Percentiles rank a stretch among this genome's conserved stretches.
These are phyloP conservation scores for Morpho deidamia DNA, from an alignment of 2,888 invertebrate genomes.

Conservation along the genomic window DNA sequence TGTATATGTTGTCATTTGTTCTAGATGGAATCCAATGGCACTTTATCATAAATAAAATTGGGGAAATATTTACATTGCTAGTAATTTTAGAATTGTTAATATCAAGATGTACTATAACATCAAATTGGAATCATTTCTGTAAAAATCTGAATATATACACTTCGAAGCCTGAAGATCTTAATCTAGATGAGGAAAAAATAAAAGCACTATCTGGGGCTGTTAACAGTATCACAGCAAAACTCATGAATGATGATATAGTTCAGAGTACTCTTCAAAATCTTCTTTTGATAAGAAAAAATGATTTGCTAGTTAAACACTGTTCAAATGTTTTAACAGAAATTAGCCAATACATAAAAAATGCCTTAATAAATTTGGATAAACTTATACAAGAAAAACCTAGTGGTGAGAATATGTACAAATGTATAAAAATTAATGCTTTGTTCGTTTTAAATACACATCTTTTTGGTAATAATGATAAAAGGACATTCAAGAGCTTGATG, in stretches of 20 bases:
- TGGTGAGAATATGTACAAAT: constrained; percentile 74
- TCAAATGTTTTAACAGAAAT: constrained; percentile 79
- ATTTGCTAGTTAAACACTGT: constrained; percentile 66
- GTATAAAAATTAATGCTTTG: constrained; percentile 82
- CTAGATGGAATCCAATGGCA: constrained; percentile 68
- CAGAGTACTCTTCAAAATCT: constrained; percentile 73
- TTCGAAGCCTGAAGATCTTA: constrained; percentile 80
- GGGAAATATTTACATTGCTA: constrained; percentile 82
- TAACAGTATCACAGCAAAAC: constrained; percentile 81
- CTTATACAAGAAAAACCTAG: constrained; percentile 70
- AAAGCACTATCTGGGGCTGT: constrained; percentile 84
- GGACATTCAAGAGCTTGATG: constrained; percentile 83
- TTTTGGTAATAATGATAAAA: constrained; percentile 88
- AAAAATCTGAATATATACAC: constrained; percentile 84
- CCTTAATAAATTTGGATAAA: constrained; percentile 80
- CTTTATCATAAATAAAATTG: constrained; percentile 75
- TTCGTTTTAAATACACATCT: constrained; percentile 83
- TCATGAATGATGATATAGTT: constrained; percentile 85
- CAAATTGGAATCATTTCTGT: constrained; percentile 88
- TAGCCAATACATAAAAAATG: constrained; percentile 80
- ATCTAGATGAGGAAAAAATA: constrained; percentile 79
- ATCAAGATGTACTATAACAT: constrained; percentile 49
- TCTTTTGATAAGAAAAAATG: constrained; percentile 53
- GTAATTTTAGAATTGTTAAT: constrained; percentile 81
- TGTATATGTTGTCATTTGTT: constrained; percentile 22